These are phyloP conservation scores for Megathymus violae DNA, from an alignment of 1,140 invertebrate species.

Conservation along the genomic window DNA sequence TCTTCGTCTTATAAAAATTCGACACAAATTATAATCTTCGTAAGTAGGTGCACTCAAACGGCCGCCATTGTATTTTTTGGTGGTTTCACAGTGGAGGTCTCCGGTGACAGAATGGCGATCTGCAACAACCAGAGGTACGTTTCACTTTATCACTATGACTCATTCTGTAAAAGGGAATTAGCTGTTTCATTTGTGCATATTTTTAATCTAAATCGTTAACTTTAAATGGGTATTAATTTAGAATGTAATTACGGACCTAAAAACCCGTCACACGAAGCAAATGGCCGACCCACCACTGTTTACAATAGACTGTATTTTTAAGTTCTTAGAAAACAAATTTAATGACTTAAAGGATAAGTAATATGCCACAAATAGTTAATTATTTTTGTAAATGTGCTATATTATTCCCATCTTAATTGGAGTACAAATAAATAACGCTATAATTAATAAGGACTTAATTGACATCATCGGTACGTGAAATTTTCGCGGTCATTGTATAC, in stretches of 20 bases:
- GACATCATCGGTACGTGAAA: slow-evolving; percentile 44
- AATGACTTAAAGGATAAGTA: slow-evolving; percentile 40
- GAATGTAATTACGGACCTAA: slow-evolving; percentile 77
- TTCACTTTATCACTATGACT: slow-evolving; percentile 71
- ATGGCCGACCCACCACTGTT: slow-evolving; percentile 83
- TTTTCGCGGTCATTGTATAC: slow-evolving; percentile 58
- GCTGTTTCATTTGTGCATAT: slow-evolving; percentile 70
- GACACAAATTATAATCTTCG: slow-evolving; percentile 60
- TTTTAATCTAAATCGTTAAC: slow-evolving; percentile 59
- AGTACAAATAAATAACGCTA: slow-evolving; percentile 8
- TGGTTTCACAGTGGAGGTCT: slow-evolving; percentile 77
- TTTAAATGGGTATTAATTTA: slow-evolving; percentile 56
- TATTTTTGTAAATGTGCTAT: slow-evolving; percentile 47
- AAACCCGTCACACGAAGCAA: slow-evolving; percentile 80
- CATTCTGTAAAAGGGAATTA: slow-evolving; percentile 53
- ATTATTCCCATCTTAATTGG: slow-evolving; percentile 5
- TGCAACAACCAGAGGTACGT: slow-evolving; percentile 80
- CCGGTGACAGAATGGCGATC: slow-evolving; percentile 79
- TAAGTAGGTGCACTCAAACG: slow-evolving; percentile 70
- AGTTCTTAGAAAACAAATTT: slow-evolving; percentile 37
- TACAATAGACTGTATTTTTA: slow-evolving; percentile 71
- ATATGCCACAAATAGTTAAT: slow-evolving; percentile 55
- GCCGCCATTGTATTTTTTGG: slow-evolving; percentile 82
- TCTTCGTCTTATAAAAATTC: slow-evolving; percentile 51
- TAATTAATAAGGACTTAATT: slow-evolving; percentile 51